Evolutionary conservation across 2,888 invertebrate genomes (phyloP), one percentile per base, ranked within the genome.

Genomic region (Tiliacea aurago): DNA sequence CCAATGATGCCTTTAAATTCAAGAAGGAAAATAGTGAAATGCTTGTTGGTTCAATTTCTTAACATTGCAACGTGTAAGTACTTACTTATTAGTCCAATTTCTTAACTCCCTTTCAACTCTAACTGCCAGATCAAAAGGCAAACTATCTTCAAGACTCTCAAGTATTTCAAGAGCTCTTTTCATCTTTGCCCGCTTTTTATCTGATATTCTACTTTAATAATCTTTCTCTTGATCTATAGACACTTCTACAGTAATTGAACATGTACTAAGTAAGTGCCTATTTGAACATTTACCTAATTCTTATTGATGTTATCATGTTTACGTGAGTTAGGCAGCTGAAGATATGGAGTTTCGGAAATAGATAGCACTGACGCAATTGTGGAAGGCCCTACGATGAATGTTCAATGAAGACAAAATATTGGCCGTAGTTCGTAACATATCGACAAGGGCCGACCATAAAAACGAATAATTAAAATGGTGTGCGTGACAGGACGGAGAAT

Each of bases 391-490:
- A 53, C 55, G 47, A 70, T 70, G 18, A 71, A 80, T 77, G 53
- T 73, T 71, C 62, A 71, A 63, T 76, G 65, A 73, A 77, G 45
- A 58, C 28, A 68, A 83, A 58, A 70, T 81, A 81, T 72, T 43
- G 58, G 37, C 66, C 23, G 18, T 41, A 47, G 20, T 58, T 56
- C 11, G 65, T 62, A 75, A 81, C 58, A 62, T 71, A 80, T 64
- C 43, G 62, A 66, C 33, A 43, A 37, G 9, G n/a, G 5, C 33
- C 11, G 15, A 51, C 59, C 67, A 72, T 74, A 70, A 61, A 67
- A 77, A 67, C 28, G 56, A 72, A 76, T 80, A 76, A 80, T 84
- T 77, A 76, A 81, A 80, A 70, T 61, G 62, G 65, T 70, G 69
- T 56, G 23, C 41, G 68, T 83, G 80, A 66, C 65, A 71, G 56